Evolutionary conservation across 2,113 vertebrate genomes (phyloP).

Genomic region (Petrocephalus microphthalmus): DNA sequence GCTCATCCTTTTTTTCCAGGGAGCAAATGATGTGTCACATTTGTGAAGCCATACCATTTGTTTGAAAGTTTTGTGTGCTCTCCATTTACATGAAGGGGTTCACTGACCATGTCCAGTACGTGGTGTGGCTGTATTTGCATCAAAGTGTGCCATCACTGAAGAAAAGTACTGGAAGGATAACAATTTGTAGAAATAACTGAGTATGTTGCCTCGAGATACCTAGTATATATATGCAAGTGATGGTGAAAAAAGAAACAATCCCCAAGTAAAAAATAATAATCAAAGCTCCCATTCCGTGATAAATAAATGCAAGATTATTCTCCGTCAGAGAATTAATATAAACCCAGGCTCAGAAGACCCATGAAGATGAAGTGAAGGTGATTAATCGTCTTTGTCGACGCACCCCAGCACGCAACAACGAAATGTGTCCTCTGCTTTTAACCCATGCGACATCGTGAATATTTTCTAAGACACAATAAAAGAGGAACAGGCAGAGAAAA

Average conservation of each 20-base stretch:
- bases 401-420: no score
- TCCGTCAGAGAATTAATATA: not conserved
- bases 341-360: slow-evolving; percentile 24
- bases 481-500: not conserved
- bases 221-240: not conserved
- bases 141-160: no score
- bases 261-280: not conserved
- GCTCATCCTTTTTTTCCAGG: not conserved
- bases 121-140: slow-evolving; percentile 21
- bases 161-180: not conserved
- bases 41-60: not conserved
- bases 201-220: not conserved
- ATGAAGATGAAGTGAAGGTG: slow-evolving; percentile 32
- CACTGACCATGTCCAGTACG: slow-evolving; percentile 3
- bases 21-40: not conserved
- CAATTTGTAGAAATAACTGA: not conserved
- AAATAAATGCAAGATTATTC: not conserved
- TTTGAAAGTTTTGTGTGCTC: slow-evolving; percentile 5
- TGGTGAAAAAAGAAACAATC: not conserved
- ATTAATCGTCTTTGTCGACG: no score
- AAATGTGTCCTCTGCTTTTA: no score
- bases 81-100: slow-evolving; percentile 21
- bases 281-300: not conserved
- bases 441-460: no score
- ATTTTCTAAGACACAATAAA: not conserved